Base-by-base conservation (phyloP, 2,113 vertebrate genomes). In the Indri indri region DNA sequence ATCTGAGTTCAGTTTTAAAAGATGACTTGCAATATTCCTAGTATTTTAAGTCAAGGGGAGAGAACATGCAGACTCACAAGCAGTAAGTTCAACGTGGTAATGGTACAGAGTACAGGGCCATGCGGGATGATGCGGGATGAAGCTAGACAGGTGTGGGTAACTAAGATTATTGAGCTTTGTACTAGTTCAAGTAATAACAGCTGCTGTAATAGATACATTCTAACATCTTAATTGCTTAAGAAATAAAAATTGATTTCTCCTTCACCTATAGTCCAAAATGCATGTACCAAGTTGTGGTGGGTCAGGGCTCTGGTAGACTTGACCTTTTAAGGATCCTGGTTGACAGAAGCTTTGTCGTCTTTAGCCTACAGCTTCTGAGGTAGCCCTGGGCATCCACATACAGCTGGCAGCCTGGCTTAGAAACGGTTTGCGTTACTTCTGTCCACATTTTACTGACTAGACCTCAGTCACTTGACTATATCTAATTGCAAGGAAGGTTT, bases 171-270 rank as follows among this genome's bases (percentile, higher is more conserved):
- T 81, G 37, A 71, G 23, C 30, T 81, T 32, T 65, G 22, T 20
- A 59, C 45, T 40, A 73, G 22, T 40, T 79, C 76, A 50, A 74
- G 40, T 14, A 59, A 79, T 12, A 45, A 14, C 4, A 45, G 6
- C 2, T 32, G 20, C 5, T 65, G 1, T 2, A 11, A 18, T 25
- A 45, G 10, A 30, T 6, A 4, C 32, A n/a, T 2, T 6, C 18
- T 16, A 57, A 59, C 30, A 59, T 5, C 1, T 2, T 37, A 65
- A 18, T 14, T 23, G 65, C 30, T 34, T 65, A 47, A 32, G 30
- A 90, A 84, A 27, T 17, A 73, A 22, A n/a, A n/a, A 7, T 7
- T 65, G 9, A 71, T 22, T 73, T 86, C 37, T 34, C n/a, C 66
- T 47, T 97, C 32, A 32, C 11, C 5, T 59, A 3, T 91, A 32